Evolutionary conservation across 2,888 invertebrate species (phyloP), one percentile per base, ranked within the genome.

Genomic region (Melitaea athalia): DNA sequence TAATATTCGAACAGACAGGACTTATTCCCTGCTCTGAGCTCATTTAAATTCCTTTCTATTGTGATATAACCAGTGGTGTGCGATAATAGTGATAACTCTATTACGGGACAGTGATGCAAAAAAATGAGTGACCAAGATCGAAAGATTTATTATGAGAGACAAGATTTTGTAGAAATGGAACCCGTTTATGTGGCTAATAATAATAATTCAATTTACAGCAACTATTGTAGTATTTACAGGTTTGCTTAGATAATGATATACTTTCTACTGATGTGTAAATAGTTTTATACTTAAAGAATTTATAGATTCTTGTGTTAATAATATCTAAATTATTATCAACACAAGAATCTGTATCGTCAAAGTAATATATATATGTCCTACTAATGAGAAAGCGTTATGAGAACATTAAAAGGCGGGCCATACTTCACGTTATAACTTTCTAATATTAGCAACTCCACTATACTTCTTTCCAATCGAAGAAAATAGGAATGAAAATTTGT

Each of bases 221-320:
- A 93, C 85, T 94, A 94, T 86, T 94, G 94, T 85, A 93, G 93
- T 73, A 92, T 93, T 78, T 93, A 93, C 89, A 93, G 93, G 93
- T 93, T 85, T 50, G 67, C 64, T 33, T 38, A 31, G 45, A 49
- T 11, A 47, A 8, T 49, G 38, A 50, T 47, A 47, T 47, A 47
- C 14, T 47, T 47, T 47, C 14, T n/a, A 7, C 17, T 17, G 3
- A 11, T 38, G 5, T 38, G 38, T 38, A 3, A 38, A 38, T 38
- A 38, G 38, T 38, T 38, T 38, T 38, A 38, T 38, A 38, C 38
- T 3, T 38, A 38, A 7, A 0, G 38, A 38, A 7, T 38, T 8
- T 38, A 38, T 38, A 38, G 6, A 38, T 7, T 8, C 8, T 38
- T 38, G 38, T 38, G 2, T 38, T 38, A 5, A 45, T 11, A 11